phyloP scores from a whole-genome alignment of 2,797 vertebrate genomes.

The Erethizon dorsatum region DNA sequence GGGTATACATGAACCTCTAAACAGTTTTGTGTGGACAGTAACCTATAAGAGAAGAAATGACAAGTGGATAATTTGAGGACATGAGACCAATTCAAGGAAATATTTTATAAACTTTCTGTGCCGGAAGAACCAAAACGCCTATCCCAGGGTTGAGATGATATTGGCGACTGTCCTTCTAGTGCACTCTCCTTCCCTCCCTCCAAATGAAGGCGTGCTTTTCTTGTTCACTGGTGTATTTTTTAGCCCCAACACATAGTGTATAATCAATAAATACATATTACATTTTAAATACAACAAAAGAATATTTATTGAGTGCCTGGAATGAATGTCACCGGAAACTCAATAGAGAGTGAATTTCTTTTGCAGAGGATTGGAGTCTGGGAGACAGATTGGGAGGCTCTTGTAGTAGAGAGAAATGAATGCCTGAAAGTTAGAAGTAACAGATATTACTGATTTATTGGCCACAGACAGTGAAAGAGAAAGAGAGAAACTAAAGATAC shows the following conservation, averaged over 20 bases:
- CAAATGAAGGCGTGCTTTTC: background rate
- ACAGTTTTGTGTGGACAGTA: background rate
- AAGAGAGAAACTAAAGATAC: background rate
- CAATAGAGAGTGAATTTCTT: slow-evolving; percentile 27
- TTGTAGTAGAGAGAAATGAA: background rate
- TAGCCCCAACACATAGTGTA: background rate
- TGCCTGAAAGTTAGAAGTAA: background rate
- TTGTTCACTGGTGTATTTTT: background rate
- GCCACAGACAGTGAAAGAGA: background rate
- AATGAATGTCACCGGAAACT: background rate
- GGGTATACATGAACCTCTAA: background rate
- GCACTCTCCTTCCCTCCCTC: background rate
- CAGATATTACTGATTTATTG: background rate
- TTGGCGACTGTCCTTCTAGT: background rate
- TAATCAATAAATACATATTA: background rate
- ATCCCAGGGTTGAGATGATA: background rate
- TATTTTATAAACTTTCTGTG: background rate
- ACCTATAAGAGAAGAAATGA: background rate
- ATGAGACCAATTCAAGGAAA: background rate
- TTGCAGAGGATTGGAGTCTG: background rate
- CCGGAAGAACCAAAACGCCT: background rate
- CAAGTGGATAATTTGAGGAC: background rate
- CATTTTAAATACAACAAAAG: background rate
- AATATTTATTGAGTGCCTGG: background rate
- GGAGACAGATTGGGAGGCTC: background rate